Base-by-base conservation (phyloP, 1,140 invertebrate species). In the Halictus rubicundus region DNA sequence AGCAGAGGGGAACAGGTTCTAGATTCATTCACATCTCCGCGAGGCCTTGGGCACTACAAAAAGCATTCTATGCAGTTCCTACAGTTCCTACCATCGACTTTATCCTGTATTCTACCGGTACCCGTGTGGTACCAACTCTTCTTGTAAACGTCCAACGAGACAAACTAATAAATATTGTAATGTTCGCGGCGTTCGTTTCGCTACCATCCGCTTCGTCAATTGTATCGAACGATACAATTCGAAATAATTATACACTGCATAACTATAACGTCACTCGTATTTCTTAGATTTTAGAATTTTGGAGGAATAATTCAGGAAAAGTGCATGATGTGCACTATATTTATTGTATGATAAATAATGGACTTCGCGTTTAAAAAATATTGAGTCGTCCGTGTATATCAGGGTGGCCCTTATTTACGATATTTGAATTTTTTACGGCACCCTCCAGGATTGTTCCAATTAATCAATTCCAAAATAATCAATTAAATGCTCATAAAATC, bases 1-100 rank as follows among this genome's bases (percentile, higher is more conserved):
- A 83, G 54, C 80, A 85, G 76, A 60, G 71, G 82, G 83, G 76
- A 90, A 90, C 89, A 90, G 89, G 88, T 90, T 90, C 87, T 88
- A 90, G 83, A 90, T 90, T 90, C 89, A 90, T 90, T 90, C 89
- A 90, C 89, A 87, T 89, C 87, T 81, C 80, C 64, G 32, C 75
- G 60, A 85, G 88, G 77, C 88, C 89, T 90, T 90, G 88, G 82
- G 83, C 78, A 25, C 69, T 49, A 80, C 81, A 88, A 89, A 89
- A 89, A 89, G 57, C 70, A 72, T 80, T 75, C 77, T 80, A 78
- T 81, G 74, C 79, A 77, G 82, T 88, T 86, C 59, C 77, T 84
- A 69, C 79, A 77, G 82, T 88, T 86, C 59, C 77, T 84, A 66
- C 83, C 76, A 84, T 81, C 74, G 78, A 70, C 73, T 76, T 80